A percentile compares a stretch with the other conserved stretches of the same genome.
Evolutionary conservation across 2,113 vertebrate genomes (phyloP).

Genomic region (Ariopsis seemanni): DNA sequence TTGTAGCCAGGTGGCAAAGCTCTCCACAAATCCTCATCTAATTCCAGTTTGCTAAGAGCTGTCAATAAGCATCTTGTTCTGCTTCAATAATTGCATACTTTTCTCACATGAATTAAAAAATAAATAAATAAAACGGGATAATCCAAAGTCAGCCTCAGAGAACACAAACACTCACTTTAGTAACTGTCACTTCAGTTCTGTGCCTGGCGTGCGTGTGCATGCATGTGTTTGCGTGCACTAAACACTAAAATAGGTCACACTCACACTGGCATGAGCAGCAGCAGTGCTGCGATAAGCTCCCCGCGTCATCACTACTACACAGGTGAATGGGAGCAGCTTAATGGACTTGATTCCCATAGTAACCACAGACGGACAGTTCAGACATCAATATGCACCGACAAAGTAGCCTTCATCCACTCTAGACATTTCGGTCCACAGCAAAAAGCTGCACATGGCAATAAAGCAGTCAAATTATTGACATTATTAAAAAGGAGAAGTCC

Average conservation of each 20-base stretch:
- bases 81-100: background rate
- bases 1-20: background rate
- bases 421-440: background rate
- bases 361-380: constrained; percentile 28
- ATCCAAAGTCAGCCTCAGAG: background rate
- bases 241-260: constrained; percentile 31
- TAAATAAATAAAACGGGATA: background rate
- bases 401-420: constrained; percentile 20
- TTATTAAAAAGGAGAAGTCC: background rate
- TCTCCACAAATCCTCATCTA: background rate
- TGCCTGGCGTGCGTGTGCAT: background rate
- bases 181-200: background rate
- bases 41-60: background rate
- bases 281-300: constrained; percentile 19
- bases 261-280: constrained; percentile 4
- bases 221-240: background rate
- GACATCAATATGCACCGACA: constrained; percentile 12
- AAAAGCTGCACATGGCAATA: background rate
- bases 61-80: background rate
- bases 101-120: background rate
- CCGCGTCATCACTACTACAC: constrained; percentile 5
- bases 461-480: background rate
- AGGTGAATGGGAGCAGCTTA: constrained; percentile 36
- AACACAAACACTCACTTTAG: constrained; percentile 2
- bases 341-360: constrained; percentile 34